Evolutionary conservation across 1,140 invertebrate genomes (phyloP).

Genomic region (Mactra quadrangularis): DNA sequence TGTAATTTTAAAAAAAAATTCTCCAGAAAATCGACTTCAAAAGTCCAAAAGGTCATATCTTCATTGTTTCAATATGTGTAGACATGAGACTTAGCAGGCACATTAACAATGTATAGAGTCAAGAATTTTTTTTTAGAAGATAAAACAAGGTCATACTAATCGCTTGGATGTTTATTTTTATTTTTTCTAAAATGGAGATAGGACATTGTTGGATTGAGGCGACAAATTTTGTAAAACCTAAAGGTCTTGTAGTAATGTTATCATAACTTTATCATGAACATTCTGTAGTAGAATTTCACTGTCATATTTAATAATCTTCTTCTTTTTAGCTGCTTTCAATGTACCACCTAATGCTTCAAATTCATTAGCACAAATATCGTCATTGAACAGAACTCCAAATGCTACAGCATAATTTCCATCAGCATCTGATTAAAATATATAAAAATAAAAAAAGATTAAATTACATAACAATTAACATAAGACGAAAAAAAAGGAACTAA

Average conservation of each 20-base stretch:
- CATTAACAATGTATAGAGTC: too few species aligned
- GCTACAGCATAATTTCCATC: conserved; percentile 70
- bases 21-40: too few species aligned
- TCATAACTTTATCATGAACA: conserved; percentile 77
- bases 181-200: too few species aligned
- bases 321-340: conserved; percentile 77
- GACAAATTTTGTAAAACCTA: too few species aligned
- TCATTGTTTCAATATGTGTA: too few species aligned
- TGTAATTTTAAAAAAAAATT: too few species aligned
- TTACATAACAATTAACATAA: background rate
- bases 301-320: conserved; percentile 77
- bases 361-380: conserved; percentile 80
- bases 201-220: too few species aligned
- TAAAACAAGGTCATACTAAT: too few species aligned
- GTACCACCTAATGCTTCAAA: conserved; percentile 82
- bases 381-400: conserved; percentile 78
- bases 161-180: too few species aligned
- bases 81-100: too few species aligned
- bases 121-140: too few species aligned
- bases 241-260: conserved; percentile 68
- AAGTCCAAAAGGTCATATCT: too few species aligned
- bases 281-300: conserved; percentile 79
- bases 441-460: background rate
- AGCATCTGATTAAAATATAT: conserved; percentile 66
- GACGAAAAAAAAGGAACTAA: background rate